phyloP scores from a whole-genome alignment of 2,888 invertebrate species.

The Microplitis manilae region DNA sequence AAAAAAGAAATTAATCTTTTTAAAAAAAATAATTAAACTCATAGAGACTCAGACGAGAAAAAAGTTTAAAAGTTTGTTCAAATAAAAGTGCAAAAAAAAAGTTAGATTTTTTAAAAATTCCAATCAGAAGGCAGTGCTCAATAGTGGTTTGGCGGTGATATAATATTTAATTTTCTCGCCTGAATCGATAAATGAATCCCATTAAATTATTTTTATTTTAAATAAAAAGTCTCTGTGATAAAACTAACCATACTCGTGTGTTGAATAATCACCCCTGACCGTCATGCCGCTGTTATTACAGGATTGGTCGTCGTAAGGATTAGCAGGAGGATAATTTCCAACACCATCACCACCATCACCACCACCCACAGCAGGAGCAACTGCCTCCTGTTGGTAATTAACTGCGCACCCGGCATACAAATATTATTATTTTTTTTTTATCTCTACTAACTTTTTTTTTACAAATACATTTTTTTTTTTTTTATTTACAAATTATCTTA shows the following conservation, averaged over 20 bases:
- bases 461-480: conserved; percentile 4
- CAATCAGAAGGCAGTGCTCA: conserved; percentile 26
- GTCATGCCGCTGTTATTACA: conserved; percentile 63
- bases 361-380: conserved; percentile 58
- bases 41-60: conserved; percentile 55
- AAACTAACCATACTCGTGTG: conserved; percentile 67
- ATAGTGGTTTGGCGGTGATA: conserved; percentile 24
- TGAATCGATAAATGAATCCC: conserved; percentile 47
- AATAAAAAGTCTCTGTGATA: conserved; percentile 44
- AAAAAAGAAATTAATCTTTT: conserved; percentile 8
- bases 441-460: neutral
- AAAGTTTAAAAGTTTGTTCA: neutral
- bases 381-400: conserved; percentile 66
- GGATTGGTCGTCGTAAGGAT: conserved; percentile 64
- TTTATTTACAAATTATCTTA: conserved; percentile 15
- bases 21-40: conserved; percentile 27
- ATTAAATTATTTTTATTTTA: conserved; percentile 29
- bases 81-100: conserved; percentile 2
- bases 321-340: conserved; percentile 61
- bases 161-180: conserved; percentile 51
- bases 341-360: conserved; percentile 60
- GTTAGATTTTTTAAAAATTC: neutral
- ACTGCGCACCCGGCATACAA: conserved; percentile 54
- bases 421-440: conserved; percentile 47
- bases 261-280: conserved; percentile 65